Evolutionary conservation across 2,113 vertebrate species (phyloP), one percentile per base, ranked within the genome.

Genomic region (Delphinapterus leucas): DNA sequence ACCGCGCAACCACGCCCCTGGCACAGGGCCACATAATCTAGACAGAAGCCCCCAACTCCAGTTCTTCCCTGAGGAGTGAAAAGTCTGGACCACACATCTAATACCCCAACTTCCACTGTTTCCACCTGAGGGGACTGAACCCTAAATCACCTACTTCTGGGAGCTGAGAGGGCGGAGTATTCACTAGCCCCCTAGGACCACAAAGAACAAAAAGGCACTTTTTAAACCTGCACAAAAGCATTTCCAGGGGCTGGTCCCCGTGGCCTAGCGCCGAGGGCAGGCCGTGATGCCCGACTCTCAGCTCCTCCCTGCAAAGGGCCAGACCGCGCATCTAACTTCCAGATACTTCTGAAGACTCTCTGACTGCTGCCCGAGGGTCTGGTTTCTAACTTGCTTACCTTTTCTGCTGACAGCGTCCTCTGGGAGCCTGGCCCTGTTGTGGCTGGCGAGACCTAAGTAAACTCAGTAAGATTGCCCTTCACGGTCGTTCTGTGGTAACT

Each of bases 381-480:
- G n/a, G 44, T 9, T 77, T 65, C n/a, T 6, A 23, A 15, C 11
- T 31, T 36, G 47, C 84, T 33, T 41, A 73, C 33, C 74, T 41
- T 33, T 13, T 28, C 18, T 20, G 28, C n/a, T 9, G 41, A 33
- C 55, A 6, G 58, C 5, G 7, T 44, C 6, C 20, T 53, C 44
- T 2, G 67, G 10, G 44, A 65, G 10, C 4, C 25, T 4, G 13
- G 20, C 23, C 33, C 2, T 4, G 36, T 20, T 11, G 44, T 2
- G 21, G 21, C 31, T 36, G 55, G 44, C 41, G 76, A 63, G 44
- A 53, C 28, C 14, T 5, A 25, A 63, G 33, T 20, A 11, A 73
- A 14, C 9, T 21, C 21, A 17, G 20, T 2, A 5, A 28, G 1
- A 5, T 12, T 0, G 6, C 38, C 44, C 21, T 1, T 10, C 41